Evolutionary conservation across 2,113 vertebrate species (phyloP), one percentile per base, ranked within the genome.

Genomic region (Apodemus sylvaticus): DNA sequence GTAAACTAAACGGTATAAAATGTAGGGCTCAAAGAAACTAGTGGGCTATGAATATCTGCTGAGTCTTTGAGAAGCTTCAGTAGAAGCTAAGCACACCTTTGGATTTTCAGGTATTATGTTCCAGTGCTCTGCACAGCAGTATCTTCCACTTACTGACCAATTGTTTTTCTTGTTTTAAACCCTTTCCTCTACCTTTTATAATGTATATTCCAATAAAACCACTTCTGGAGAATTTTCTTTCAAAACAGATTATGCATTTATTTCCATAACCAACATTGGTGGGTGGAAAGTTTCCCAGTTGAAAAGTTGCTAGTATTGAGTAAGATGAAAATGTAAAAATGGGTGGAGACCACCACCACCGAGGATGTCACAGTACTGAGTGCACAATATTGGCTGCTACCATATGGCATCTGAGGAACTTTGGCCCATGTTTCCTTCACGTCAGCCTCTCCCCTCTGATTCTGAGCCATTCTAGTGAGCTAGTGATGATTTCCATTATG

Each of bases 171-270:
- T 79, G 5, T 7, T 74, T 29, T 79, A 34, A 26, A 70, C 7
- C 73, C 86, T 90, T 19, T 24, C 8, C 20, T 95, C n/a, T 39
- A 5, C 20, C 26, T 94, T 88, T 51, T 62, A 94, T 48, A 91
- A 19, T 77, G 86, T 20, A 20, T 73, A 13, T 34, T 82, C 19
- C 39, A 90, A 60, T 42, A 83, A 90, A 89, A 86, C 19, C 45
- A 81, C 77, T 91, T 48, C 3, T 7, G 9, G 34, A 62, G n/a
- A 91, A 51, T 62, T 26, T 31, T 36, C 22, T 94, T 86, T 89
- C 31, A 66, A 86, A 94, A 76, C 55, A 90, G 45, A 60, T 79
- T 95, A 7, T 34, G 36, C 14, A 55, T 76, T 89, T 90, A 60
- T 92, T 90, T 86, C 42, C 5, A 1, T 71, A 90, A 85, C 16